A percentile compares a stretch with the other conserved stretches of the same genome.
Evolutionary conservation across 2,113 vertebrate species (phyloP).

Genomic region (Maccullochella peelii): DNA sequence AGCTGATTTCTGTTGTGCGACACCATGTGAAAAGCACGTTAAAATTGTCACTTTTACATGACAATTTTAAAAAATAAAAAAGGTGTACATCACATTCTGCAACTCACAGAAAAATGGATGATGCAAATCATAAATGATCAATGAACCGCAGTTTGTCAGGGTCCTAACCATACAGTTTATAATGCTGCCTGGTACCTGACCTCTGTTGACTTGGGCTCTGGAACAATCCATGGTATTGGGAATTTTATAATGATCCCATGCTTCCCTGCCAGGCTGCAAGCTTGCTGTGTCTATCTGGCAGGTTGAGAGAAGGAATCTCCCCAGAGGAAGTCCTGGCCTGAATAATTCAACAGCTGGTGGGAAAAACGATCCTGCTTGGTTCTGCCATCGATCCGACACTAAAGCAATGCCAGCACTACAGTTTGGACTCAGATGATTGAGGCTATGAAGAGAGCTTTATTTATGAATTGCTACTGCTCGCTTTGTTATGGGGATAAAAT

Average conservation of each 20-base stretch:
- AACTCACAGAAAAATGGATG: neutral
- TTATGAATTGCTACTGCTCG: slow-evolving; percentile 29
- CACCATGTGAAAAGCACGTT: neutral
- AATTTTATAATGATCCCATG: slow-evolving; percentile 60
- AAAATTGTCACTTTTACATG: neutral
- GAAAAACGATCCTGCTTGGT: slow-evolving; percentile 73
- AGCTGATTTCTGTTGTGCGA: neutral
- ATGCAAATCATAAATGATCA: slow-evolving; percentile 1
- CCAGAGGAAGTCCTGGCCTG: slow-evolving; percentile 70
- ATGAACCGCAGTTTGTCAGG: slow-evolving; percentile 26
- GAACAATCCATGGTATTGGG: slow-evolving; percentile 29
- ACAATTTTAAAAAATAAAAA: neutral
- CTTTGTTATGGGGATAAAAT: slow-evolving; percentile 13
- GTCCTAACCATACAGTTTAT: slow-evolving; percentile 11
- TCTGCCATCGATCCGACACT: slow-evolving; percentile 68
- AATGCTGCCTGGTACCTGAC: slow-evolving; percentile 33
- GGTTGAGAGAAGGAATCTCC: slow-evolving; percentile 62
- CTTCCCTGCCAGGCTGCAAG: slow-evolving; percentile 44
- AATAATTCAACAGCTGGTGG: slow-evolving; percentile 81
- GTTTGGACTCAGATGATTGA: slow-evolving; percentile 44
- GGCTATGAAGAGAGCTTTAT: slow-evolving; percentile 35
- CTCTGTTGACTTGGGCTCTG: slow-evolving; percentile 31
- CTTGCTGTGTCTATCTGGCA: slow-evolving; percentile 59
- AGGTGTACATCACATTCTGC: neutral
- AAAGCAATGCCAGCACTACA: slow-evolving; percentile 55